Conservation (phyloP, 2,113 vertebrate species). For the Agapornis roseicollis region DNA sequence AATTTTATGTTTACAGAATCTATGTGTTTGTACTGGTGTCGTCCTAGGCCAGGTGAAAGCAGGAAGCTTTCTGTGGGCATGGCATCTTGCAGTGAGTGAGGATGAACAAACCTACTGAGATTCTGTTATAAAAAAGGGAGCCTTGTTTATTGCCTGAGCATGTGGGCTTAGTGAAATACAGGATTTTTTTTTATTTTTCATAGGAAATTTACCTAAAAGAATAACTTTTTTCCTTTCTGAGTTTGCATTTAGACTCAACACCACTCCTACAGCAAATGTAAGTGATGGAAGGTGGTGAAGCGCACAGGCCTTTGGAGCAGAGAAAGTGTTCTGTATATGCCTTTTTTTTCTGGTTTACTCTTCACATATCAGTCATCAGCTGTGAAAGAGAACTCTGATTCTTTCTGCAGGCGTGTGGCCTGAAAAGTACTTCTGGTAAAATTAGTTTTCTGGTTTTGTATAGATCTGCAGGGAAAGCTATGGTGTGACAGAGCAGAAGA, state of each 20-base stretch:
- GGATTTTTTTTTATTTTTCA: background rate
- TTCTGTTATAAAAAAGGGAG: background rate
- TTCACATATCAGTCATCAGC: background rate
- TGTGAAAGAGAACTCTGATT: background rate
- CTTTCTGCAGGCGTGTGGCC: background rate
- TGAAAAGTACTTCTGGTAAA: background rate
- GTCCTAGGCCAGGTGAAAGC: background rate
- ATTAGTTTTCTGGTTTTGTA: background rate
- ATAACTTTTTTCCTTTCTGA: background rate
- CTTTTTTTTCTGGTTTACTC: background rate
- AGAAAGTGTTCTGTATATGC: background rate
- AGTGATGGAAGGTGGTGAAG: background rate
- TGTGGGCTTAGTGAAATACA: background rate
- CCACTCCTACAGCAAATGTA: background rate
- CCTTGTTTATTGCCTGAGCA: background rate
- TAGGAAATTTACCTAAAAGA: background rate
- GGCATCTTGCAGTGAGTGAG: background rate
- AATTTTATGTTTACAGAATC: background rate
- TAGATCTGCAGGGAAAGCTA: conserved; percentile 95
- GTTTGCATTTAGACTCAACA: background rate
- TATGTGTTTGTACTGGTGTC: background rate
- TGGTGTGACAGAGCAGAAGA: conserved; percentile 88
- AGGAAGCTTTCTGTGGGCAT: background rate
- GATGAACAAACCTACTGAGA: background rate
- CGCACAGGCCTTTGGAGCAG: background rate